Evolutionary conservation across 2,113 vertebrate genomes (phyloP).

Genomic region (Lycaon pictus): DNA sequence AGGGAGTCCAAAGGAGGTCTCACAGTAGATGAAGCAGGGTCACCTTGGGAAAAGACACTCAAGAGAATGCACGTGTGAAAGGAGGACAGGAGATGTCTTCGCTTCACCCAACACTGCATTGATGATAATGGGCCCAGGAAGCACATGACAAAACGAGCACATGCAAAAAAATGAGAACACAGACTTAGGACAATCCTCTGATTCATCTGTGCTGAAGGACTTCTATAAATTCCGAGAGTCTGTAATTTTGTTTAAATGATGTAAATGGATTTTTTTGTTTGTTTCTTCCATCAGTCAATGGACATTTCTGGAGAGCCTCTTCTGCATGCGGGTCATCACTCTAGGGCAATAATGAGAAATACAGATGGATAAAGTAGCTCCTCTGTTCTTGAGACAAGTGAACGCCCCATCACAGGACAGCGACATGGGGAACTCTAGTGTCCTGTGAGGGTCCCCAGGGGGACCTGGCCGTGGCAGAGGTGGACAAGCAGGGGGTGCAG

Average conservation of each 20-base stretch:
- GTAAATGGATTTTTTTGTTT: not conserved
- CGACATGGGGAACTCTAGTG: accelerated
- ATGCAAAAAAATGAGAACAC: not conserved
- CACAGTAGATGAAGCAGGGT: not conserved
- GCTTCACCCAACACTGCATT: accelerated
- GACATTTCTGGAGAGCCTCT: not conserved
- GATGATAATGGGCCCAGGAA: not conserved
- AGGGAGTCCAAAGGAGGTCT: accelerated
- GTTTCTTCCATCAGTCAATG: not conserved
- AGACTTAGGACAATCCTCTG: not conserved
- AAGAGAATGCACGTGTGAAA: accelerated
- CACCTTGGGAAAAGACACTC: accelerated
- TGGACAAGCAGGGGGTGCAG: accelerated
- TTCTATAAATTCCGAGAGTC: not conserved
- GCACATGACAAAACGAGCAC: not conserved
- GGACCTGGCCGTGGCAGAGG: accelerated
- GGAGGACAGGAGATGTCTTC: not conserved
- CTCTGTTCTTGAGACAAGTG: accelerated
- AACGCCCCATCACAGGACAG: accelerated
- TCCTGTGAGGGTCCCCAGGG: accelerated
- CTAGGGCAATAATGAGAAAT: too few species aligned
- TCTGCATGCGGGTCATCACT: not conserved
- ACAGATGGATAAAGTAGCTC: not conserved
- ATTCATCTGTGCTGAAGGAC: not conserved
- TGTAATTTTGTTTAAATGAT: not conserved